Evolutionary conservation across 2,888 invertebrate species (phyloP).

Genomic region (Carterocephalus palaemon): DNA sequence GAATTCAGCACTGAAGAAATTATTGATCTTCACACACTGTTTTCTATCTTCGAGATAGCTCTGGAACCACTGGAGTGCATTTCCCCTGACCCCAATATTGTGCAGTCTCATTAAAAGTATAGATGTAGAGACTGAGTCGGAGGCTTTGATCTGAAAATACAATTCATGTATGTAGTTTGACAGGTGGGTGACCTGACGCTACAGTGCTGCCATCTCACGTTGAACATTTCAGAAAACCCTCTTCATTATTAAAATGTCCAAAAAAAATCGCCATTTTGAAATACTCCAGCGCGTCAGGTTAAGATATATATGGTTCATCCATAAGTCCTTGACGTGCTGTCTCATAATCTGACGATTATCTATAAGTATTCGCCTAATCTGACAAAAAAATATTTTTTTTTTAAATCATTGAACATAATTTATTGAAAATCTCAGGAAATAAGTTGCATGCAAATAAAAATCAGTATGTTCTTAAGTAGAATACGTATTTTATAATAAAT

Average conservation of each 20-base stretch:
- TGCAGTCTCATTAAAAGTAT: too few species aligned
- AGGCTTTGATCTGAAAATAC: too few species aligned
- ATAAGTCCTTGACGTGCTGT: slow-evolving; percentile 22
- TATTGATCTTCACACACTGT: too few species aligned
- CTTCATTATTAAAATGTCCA: slow-evolving; percentile 27
- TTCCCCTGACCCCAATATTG: too few species aligned
- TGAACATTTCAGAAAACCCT: too few species aligned
- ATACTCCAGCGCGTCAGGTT: slow-evolving; percentile 29
- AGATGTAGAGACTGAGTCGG: too few species aligned
- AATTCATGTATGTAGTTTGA: too few species aligned
- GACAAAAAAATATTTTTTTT: not conserved
- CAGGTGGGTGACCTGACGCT: too few species aligned
- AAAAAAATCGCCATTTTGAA: slow-evolving; percentile 32
- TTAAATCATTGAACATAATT: not conserved
- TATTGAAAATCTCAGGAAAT: not conserved
- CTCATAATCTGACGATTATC: slow-evolving; percentile 3
- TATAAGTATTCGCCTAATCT: slow-evolving; percentile 1
- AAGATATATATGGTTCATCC: slow-evolving; percentile 28
- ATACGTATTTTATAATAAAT: not conserved
- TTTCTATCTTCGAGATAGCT: too few species aligned
- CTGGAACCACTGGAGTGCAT: too few species aligned
- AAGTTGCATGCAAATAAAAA: slow-evolving; percentile 1
- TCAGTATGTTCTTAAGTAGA: not conserved
- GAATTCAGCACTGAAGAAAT: too few species aligned
- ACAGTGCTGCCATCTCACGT: too few species aligned